Conservation (phyloP, 2,888 invertebrate species). For the Cerceris ruficornis region DNA sequence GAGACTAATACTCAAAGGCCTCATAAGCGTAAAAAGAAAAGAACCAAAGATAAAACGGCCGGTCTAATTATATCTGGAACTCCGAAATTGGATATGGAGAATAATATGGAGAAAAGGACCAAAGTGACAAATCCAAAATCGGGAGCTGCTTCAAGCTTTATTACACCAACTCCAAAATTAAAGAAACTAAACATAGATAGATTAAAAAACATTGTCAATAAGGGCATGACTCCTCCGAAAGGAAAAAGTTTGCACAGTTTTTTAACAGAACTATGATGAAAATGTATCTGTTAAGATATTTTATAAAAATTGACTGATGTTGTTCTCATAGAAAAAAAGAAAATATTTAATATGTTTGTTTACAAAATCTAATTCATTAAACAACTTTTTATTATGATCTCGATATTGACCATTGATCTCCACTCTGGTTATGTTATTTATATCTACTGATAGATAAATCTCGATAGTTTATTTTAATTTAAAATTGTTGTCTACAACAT, state of each 20-base stretch:
- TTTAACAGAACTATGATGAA: slow-evolving; percentile 69
- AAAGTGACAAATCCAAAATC: slow-evolving; percentile 32
- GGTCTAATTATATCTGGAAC: slow-evolving; percentile 77
- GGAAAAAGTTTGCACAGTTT: slow-evolving; percentile 73
- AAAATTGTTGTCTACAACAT: slow-evolving; percentile 42
- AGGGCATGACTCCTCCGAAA: slow-evolving; percentile 56
- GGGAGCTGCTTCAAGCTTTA: slow-evolving; percentile 46
- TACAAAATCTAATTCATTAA: slow-evolving; percentile 12
- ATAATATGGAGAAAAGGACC: slow-evolving; percentile 12
- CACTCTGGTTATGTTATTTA: slow-evolving; percentile 8
- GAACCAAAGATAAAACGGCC: slow-evolving; percentile 80
- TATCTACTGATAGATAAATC: background rate
- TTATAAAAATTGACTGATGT: background rate
- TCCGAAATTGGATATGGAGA: slow-evolving; percentile 23
- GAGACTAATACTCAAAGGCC: slow-evolving; percentile 1
- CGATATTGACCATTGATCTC: background rate
- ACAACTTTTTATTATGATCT: slow-evolving; percentile 19
- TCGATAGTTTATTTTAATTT: slow-evolving; percentile 31
- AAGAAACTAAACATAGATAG: slow-evolving; percentile 70
- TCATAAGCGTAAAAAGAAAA: slow-evolving; percentile 76
- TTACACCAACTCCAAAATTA: slow-evolving; percentile 60
- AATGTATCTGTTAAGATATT: slow-evolving; percentile 29
- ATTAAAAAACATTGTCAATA: slow-evolving; percentile 70
- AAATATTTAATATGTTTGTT: slow-evolving; percentile 15
- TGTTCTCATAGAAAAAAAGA: slow-evolving; percentile 18